Conservation (phyloP, 1,140 invertebrate genomes). For the Andricus grossulariae region DNA sequence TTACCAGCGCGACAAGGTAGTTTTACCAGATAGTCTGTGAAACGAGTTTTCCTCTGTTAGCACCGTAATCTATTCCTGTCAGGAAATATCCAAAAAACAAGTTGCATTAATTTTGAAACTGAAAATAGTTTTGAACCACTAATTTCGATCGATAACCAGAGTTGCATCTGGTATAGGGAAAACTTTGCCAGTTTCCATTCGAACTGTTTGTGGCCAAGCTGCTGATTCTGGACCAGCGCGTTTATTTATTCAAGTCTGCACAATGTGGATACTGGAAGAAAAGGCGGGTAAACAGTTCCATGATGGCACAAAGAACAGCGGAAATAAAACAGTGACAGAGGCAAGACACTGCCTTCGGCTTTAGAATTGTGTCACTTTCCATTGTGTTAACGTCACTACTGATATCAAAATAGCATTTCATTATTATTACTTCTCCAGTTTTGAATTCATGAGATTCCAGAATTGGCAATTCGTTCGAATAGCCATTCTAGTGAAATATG, state of each 20-base stretch:
- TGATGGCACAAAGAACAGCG: not conserved
- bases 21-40: conserved; percentile 3
- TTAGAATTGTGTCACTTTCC: not conserved
- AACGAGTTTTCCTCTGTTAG: not conserved
- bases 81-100: conserved; percentile 9
- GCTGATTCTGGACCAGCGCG: not conserved
- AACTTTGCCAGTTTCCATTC: conserved; percentile 15
- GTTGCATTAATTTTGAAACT: conserved; percentile 1
- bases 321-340: conserved; percentile 22
- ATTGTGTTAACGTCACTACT: not conserved
- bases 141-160: conserved; percentile 3
- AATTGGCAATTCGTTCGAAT: too few species aligned
- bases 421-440: not conserved
- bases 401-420: not conserved
- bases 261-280: conserved; percentile 14
- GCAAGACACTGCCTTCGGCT: not conserved
- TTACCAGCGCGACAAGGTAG: conserved; percentile 2
- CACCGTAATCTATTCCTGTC: not conserved
- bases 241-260: conserved; percentile 21
- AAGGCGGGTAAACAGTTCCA: conserved; percentile 19
- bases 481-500: too few species aligned
- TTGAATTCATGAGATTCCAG: not conserved
- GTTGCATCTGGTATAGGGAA: not conserved
- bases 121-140: not conserved
- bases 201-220: conserved; percentile 14